Evolutionary conservation across 2,113 vertebrate species (phyloP).

Genomic region (Salvelinus fontinalis): DNA sequence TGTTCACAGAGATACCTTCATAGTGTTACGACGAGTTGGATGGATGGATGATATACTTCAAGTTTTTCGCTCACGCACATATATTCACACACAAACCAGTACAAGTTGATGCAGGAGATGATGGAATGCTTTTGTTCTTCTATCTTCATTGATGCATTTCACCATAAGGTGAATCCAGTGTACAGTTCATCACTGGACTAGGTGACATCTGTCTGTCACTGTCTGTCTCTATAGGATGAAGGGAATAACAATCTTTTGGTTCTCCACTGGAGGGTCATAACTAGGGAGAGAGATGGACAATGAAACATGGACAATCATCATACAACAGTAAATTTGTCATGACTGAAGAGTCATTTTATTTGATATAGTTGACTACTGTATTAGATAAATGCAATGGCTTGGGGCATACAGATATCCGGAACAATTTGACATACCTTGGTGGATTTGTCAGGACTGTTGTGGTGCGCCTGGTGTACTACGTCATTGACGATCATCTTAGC

Average conservation of each 20-base stretch:
- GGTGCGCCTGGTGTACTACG: conserved; percentile 90
- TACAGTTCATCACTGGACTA: conserved; percentile 71
- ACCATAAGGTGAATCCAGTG: conserved; percentile 56
- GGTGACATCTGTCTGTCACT: conserved; percentile 20
- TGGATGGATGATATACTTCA: conserved; percentile 51
- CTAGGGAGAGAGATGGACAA: conserved; percentile 63
- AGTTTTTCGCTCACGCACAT: conserved; percentile 33
- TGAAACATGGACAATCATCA: background rate
- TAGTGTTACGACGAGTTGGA: conserved; percentile 57
- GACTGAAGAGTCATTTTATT: too few species aligned
- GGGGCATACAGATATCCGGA: too few species aligned
- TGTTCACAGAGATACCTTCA: conserved; percentile 51
- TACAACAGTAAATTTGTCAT: background rate
- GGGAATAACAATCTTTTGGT: conserved; percentile 59
- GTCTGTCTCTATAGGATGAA: conserved; percentile 10
- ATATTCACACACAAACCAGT: conserved; percentile 41
- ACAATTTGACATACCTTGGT: conserved; percentile 78
- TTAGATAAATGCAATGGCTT: too few species aligned
- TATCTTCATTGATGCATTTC: conserved; percentile 66
- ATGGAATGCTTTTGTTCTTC: conserved; percentile 73
- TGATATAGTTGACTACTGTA: too few species aligned
- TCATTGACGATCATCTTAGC: conserved; percentile 99
- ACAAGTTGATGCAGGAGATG: conserved; percentile 53
- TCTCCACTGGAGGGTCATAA: conserved; percentile 79
- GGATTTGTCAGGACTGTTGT: conserved; percentile 77